Conservation (phyloP, 2,888 invertebrate species). For the Phania funesta region DNA sequence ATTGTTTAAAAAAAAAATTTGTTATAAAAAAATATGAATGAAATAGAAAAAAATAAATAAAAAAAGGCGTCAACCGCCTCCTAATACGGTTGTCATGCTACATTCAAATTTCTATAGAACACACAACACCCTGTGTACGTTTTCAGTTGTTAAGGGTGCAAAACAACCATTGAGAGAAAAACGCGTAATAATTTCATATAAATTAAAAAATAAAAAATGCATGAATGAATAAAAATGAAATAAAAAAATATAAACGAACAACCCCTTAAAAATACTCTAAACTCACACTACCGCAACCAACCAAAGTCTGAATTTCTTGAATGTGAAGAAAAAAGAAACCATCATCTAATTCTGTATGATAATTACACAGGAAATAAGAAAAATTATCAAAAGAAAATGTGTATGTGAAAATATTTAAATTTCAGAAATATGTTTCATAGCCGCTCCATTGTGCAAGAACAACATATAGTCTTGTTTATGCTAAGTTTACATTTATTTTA, state of each 20-base stretch:
- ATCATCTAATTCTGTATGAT: slow-evolving; percentile 42
- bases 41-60: slow-evolving; percentile 38
- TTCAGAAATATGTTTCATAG: slow-evolving; percentile 56
- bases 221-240: slow-evolving; percentile 38
- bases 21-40: slow-evolving; percentile 56
- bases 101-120: slow-evolving; percentile 47
- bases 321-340: slow-evolving; percentile 36
- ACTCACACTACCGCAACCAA: slow-evolving; percentile 21
- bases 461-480: slow-evolving; percentile 31
- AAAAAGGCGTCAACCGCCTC: slow-evolving; percentile 71
- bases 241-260: slow-evolving; percentile 57
- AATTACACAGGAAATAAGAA: slow-evolving; percentile 66
- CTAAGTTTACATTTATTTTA: neutral
- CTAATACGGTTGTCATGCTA: slow-evolving; percentile 71
- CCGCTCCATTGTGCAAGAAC: neutral
- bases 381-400: neutral
- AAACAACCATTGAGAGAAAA: slow-evolving; percentile 53
- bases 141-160: slow-evolving; percentile 59
- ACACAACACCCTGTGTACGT: slow-evolving; percentile 60
- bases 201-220: slow-evolving; percentile 41
- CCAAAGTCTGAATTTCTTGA: slow-evolving; percentile 6
- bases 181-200: slow-evolving; percentile 60
- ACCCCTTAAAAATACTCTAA: slow-evolving; percentile 51
- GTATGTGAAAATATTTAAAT: slow-evolving; percentile 51
- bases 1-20: slow-evolving; percentile 46